Base-by-base conservation (phyloP, 2,113 vertebrate genomes). In the Sturnira hondurensis region DNA sequence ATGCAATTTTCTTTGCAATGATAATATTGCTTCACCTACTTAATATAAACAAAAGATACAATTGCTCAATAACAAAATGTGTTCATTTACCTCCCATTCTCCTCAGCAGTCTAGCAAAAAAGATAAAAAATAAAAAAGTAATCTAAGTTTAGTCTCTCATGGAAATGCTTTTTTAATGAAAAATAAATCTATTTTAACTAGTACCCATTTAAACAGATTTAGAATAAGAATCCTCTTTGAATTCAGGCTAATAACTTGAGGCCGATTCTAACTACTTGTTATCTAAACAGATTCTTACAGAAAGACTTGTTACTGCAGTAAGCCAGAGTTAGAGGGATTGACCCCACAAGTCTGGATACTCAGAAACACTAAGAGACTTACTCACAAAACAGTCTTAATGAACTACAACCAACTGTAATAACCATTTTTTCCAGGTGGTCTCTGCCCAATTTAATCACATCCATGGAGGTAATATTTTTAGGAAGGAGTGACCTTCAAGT, bases 21-120 rank as follows among this genome's bases (percentile, higher is more conserved):
- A 96, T 81, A 94, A 89, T 90, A 97, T 97, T 93, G 71, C 96
- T 95, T 86, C 10, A 74, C 91, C 81, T 95, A 95, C 90, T 97
- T 97, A 97, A 96, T 96, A 97, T 95, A 98, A 98, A 96, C 97
- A 98, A 94, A 97, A 98, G 95, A 97, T 98, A 97, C 98, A 98
- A 89, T 93, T 96, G 70, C 77, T 97, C 96, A 97, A 24, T 96
- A 98, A 96, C 77, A 84, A 92, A 97, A 96, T 90, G 70, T 73
- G 58, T 83, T 97, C 87, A 92, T 98, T 98, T 98, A 91, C 91
- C 90, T 96, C 41, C 0, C 36, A 94, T 97, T 96, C 88, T 97
- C 45, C 28, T 73, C 24, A 65, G 13, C 7, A 95, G 89, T 97
- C 94, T 95, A 97, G 85, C 93, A 96, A 95, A 97, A 96, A 94